Percentiles rank a stretch among this genome's conserved stretches.
Conservation (phyloP, 2,888 invertebrate genomes). For the Lycaena phlaeas region DNA sequence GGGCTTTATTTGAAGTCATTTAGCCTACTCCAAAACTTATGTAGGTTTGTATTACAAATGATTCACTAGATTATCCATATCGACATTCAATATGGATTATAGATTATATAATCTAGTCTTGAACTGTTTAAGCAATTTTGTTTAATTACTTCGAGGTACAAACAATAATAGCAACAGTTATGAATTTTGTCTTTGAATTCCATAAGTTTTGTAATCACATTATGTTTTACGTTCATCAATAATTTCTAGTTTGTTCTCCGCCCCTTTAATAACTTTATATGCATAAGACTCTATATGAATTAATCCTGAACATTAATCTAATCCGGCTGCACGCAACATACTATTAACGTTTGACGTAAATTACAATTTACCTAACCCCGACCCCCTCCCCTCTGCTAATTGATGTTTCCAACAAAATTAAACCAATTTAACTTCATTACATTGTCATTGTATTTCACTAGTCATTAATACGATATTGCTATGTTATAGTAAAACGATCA, state of each 20-base stretch:
- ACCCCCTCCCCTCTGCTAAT: no score
- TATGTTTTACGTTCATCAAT: background rate
- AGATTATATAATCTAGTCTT: no score
- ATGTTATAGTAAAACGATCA: no score
- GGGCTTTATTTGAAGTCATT: no score
- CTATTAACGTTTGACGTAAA: slow-evolving; percentile 30
- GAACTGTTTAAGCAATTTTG: no score
- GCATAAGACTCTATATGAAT: slow-evolving; percentile 22
- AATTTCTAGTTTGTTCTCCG: background rate
- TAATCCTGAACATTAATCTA: slow-evolving; percentile 34
- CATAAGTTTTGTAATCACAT: background rate
- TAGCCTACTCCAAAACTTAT: no score
- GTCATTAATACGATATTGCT: slow-evolving; percentile 32
- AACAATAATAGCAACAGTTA: no score
- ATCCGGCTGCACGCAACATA: slow-evolving; percentile 27
- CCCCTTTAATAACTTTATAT: slow-evolving; percentile 10
- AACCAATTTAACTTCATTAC: slow-evolving; percentile 46
- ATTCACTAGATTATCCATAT: no score
- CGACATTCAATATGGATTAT: no score
- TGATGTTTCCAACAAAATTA: slow-evolving; percentile 46
- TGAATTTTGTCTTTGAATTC: no score
- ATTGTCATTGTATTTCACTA: slow-evolving; percentile 38
- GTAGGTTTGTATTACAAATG: no score
- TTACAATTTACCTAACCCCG: slow-evolving; percentile 30
- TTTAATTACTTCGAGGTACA: no score